Base-by-base conservation (phyloP, 2,113 vertebrate genomes). In the Pterophyllum scalare region DNA sequence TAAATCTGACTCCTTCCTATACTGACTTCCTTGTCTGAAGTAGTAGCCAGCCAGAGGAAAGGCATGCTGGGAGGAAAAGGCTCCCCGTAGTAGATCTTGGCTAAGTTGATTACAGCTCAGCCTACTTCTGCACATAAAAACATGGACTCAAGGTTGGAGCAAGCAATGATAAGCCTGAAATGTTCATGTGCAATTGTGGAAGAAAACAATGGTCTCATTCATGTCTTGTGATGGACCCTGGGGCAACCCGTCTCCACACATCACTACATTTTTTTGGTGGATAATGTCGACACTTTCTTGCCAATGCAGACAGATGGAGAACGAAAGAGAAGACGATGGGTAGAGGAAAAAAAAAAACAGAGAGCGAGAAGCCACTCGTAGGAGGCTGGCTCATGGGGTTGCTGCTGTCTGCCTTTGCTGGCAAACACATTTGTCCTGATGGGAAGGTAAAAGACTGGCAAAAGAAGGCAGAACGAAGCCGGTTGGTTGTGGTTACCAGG, bases 291-390 rank as follows among this genome's bases (percentile, higher is more conserved):
- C 13, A n/a, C 43, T 54, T 52, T 38, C 76, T 80, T 79, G 80
- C 84, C 90, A 90, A 86, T 22, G 62, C 28, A 56, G 80, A 88
- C 92, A 89, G 91, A 93, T 89, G 91, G 92, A 81, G 72, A 49
- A 22, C 56, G 28, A 74, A 38, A 28, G 81, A 82, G 67, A 87
- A 80, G 46, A 60, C 1, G 72, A 75, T 2, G 46, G 46, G 61
- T 4, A n/a, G 81, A 80, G 81, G 65, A 40, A 81, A 49, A 64
- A 13, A 43, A 77, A 77, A 77, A 13, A 19, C 57, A 65, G 8
- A 77, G 77, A 75, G 80, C 52, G 59, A 61, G 57, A 76, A n/a
- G 43, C 11, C 60, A 75, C 15, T 76, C 17, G 59, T 59, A 81
- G 78, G 87, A 85, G 78, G 64, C 83, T 85, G 81, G 72, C 85